phyloP scores from a whole-genome alignment of 2,888 invertebrate species.

The Lycophotia porphyrea region DNA sequence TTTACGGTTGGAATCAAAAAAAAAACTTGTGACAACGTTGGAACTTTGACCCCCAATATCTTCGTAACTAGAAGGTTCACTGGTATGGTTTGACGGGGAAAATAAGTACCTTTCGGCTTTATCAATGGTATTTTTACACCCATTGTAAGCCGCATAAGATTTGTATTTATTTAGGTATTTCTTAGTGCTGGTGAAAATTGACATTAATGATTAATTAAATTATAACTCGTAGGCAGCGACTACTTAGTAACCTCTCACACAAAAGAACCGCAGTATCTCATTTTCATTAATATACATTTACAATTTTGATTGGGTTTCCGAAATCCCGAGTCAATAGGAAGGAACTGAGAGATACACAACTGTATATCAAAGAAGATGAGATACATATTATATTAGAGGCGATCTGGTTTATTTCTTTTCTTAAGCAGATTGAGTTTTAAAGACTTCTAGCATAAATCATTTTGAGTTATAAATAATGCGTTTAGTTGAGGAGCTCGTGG shows the following conservation, averaged over 20 bases:
- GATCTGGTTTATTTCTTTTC: background rate
- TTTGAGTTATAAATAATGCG: no score
- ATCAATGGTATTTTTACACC: no score
- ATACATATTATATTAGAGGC: background rate
- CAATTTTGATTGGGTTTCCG: conserved; percentile 24
- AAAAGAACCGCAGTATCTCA: conserved; percentile 27
- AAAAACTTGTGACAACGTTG: no score
- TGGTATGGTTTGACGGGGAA: no score
- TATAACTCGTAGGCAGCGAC: background rate
- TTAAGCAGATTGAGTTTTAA: background rate
- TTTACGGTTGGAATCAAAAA: no score
- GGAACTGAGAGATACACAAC: conserved; percentile 4
- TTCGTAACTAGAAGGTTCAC: no score
- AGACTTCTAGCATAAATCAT: background rate
- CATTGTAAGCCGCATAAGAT: no score
- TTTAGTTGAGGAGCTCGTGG: no score
- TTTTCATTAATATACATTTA: conserved; percentile 29
- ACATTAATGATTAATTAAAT: background rate
- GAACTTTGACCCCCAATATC: no score
- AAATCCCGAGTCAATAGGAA: background rate
- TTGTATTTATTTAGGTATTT: no score
- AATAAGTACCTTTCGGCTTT: no score
- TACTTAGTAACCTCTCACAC: background rate
- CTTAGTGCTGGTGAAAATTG: background rate
- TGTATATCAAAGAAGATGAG: conserved; percentile 19